These are phyloP conservation scores for Hydractinia symbiolongicarpus DNA, from an alignment of 30 jellyfish, hydroid and myxozoan genomes.

Conservation along the genomic window DNA sequence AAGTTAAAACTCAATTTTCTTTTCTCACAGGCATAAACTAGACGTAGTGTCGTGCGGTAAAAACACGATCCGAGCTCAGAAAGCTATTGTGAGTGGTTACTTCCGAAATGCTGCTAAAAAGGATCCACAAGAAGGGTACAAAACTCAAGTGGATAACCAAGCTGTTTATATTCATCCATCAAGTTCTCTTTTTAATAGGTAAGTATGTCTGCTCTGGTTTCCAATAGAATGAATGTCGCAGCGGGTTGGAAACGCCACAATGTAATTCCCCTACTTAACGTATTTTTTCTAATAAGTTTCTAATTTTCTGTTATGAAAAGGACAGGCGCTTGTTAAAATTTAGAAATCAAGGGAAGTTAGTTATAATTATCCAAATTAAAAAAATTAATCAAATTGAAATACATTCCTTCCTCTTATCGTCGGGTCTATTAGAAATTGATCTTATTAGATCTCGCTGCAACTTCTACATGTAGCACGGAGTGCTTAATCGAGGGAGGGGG, in stretches of 20 bases:
- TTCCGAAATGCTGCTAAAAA: conserved; percentile 97
- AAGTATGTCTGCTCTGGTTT: background rate
- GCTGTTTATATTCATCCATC: conserved; percentile 97
- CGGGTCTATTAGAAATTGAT: too few species aligned
- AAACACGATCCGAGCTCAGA: conserved; percentile 87
- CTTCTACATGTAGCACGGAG: too few species aligned
- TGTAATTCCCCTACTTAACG: background rate
- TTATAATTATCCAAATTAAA: too few species aligned
- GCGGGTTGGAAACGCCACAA: background rate
- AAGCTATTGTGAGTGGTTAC: conserved; percentile 96
- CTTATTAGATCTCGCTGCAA: too few species aligned
- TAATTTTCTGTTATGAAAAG: too few species aligned
- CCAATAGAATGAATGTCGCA: background rate
- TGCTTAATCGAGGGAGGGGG: too few species aligned
- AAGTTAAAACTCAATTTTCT: too few species aligned
- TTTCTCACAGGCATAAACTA: conserved; percentile 67
- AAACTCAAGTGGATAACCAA: conserved; percentile 89
- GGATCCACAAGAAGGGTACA: conserved; percentile 99
- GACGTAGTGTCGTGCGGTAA: conserved; percentile 98
- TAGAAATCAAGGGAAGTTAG: too few species aligned
- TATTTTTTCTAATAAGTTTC: too few species aligned
- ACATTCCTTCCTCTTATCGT: too few species aligned
- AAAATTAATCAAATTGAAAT: background rate
- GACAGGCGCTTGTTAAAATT: too few species aligned
- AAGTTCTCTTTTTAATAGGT: conserved; percentile 90